phyloP scores from a whole-genome alignment of 1,140 invertebrate species.

The Arctopsyche grandis region DNA sequence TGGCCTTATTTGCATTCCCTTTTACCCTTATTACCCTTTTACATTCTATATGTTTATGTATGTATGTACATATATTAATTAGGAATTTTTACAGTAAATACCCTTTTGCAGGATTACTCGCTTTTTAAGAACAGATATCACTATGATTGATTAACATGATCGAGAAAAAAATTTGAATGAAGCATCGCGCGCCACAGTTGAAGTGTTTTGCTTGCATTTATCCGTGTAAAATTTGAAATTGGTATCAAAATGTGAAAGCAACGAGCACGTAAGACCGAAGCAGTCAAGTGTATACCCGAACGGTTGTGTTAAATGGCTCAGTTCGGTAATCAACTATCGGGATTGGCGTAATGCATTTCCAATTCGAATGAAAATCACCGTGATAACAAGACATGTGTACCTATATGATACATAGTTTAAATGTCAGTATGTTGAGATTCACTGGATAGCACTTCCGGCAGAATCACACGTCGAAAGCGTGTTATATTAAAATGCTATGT shows the following conservation, averaged over 20 bases:
- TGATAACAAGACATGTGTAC: background rate
- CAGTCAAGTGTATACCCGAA: slow-evolving; percentile 43
- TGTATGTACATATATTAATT: too few species aligned
- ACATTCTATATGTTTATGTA: too few species aligned
- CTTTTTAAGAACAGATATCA: too few species aligned
- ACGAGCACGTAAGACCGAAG: slow-evolving; percentile 45
- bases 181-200: background rate
- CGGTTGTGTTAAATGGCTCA: slow-evolving; percentile 31
- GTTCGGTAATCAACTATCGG: slow-evolving; percentile 30
- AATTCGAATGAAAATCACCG: background rate
- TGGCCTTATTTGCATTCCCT: too few species aligned
- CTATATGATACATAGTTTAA: background rate
- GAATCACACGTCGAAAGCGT: too few species aligned
- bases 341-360: slow-evolving; percentile 7
- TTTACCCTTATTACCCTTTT: too few species aligned
- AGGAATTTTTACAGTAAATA: too few species aligned
- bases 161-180: too few species aligned
- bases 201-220: slow-evolving; percentile 29
- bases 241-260: slow-evolving; percentile 53
- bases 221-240: slow-evolving; percentile 42
- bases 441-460: background rate
- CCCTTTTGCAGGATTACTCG: too few species aligned
- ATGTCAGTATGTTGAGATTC: background rate
- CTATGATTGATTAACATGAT: too few species aligned
- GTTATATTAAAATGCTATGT: too few species aligned